A percentile compares a stretch with the other conserved stretches of the same genome.
These are phyloP conservation scores for Epinephelus moara DNA, from an alignment of 2,113 vertebrate genomes.

Conservation along the genomic window DNA sequence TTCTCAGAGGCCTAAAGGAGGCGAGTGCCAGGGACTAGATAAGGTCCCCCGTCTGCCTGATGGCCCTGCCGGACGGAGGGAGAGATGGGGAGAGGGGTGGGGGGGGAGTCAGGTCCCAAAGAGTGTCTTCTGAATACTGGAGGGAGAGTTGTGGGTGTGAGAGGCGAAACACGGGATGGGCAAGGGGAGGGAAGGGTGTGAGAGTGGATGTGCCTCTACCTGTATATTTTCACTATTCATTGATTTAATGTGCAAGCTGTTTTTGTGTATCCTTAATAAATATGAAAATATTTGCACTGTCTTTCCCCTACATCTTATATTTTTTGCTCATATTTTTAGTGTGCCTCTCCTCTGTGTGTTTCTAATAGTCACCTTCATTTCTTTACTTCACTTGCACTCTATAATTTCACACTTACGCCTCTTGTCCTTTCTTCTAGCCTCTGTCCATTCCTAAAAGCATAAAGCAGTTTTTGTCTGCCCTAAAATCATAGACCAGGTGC, in stretches of 20 bases:
- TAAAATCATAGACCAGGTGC: slow-evolving; percentile 14
- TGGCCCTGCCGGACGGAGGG: slow-evolving; percentile 47
- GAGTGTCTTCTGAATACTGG: slow-evolving; percentile 43
- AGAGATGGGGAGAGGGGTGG: slow-evolving; percentile 21
- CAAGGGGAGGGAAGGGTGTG: neutral
- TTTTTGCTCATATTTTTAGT: neutral
- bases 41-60: slow-evolving; percentile 68
- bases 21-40: slow-evolving; percentile 72
- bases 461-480: neutral
- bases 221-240: slow-evolving; percentile 6
- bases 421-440: neutral
- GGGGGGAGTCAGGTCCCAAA: slow-evolving; percentile 44
- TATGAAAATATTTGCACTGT: neutral
- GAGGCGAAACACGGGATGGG: neutral
- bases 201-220: neutral
- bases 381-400: neutral
- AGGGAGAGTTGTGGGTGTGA: slow-evolving; percentile 29
- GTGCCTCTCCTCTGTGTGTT: neutral
- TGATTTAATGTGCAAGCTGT: neutral
- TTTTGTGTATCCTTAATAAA: neutral
- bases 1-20: slow-evolving; percentile 76
- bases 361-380: neutral
- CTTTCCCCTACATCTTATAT: neutral
- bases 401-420: neutral
- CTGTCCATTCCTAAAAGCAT: neutral